Evolutionary conservation across 2,113 vertebrate species (phyloP).

Genomic region (Elanoides forficatus): DNA sequence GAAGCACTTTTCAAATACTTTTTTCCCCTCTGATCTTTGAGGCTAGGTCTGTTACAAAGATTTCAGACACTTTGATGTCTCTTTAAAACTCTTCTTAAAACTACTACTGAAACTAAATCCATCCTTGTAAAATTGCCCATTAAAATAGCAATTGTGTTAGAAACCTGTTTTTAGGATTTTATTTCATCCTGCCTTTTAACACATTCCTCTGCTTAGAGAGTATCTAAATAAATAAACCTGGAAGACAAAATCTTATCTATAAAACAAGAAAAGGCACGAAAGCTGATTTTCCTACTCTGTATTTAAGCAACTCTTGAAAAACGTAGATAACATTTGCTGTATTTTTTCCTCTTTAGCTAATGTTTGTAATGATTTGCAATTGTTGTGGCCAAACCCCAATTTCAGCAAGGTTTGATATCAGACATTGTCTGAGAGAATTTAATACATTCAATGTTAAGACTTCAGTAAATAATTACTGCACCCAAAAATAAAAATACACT

Average conservation of each 20-base stretch:
- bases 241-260: not conserved
- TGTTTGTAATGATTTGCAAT: not conserved
- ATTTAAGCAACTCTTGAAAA: not conserved
- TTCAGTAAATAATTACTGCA: not conserved
- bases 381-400: not conserved
- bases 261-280: not conserved
- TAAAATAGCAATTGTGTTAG: slow-evolving; percentile 37
- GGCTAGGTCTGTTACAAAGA: slow-evolving; percentile 41
- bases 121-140: slow-evolving; percentile 50
- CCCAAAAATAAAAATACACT: not conserved
- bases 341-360: not conserved
- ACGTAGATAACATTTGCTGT: not conserved
- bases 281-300: not conserved
- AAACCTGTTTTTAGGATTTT: slow-evolving; percentile 19
- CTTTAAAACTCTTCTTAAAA: slow-evolving; percentile 57
- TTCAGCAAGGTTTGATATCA: not conserved
- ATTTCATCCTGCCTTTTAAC: slow-evolving; percentile 41
- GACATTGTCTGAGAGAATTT: not conserved
- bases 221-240: not conserved
- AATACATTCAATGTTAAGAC: not conserved
- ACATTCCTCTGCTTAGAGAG: not conserved
- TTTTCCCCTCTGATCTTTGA: slow-evolving; percentile 21
- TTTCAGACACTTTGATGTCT: slow-evolving; percentile 52
- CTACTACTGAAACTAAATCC: slow-evolving; percentile 52
- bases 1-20: slow-evolving; percentile 14